Base-by-base conservation (phyloP, 2,113 vertebrate genomes). In the Planiliza haematocheilus region DNA sequence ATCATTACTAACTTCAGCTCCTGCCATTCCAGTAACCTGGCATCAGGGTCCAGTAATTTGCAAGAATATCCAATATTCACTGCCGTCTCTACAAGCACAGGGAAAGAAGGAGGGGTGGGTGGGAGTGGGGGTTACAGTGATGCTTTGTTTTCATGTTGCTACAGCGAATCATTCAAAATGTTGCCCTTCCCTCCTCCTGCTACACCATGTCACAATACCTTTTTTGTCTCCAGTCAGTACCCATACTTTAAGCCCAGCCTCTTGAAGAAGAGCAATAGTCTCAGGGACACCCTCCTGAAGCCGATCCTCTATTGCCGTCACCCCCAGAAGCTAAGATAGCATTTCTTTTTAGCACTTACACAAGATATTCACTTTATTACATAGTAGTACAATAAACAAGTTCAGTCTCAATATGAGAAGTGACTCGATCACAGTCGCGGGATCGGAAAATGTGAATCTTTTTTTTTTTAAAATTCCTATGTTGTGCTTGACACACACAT, bases 181-280 rank as follows among this genome's bases (percentile, higher is more conserved):
- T 16, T 41, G 0, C 20, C 24, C 42, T 39, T 24, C 17, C 8
- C 2, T 9, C 20, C 4, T 4, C 1, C 16, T 41, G 8, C 14
- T 17, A 16, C 21, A 7, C 7, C 14, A 11, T 52, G 11, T 53
- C 16, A 64, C 8, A 37, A 38, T 86, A 98, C 97, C 97, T 95
- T 94, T 95, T 88, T 99, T 99, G 90, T 99, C 98, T 82, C 98
- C 97, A 0, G 97, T 99, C 52, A 99, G 91, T 49, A 99, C 94
- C 97, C 98, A 99, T 18, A 99, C 91, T 90, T 96, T 97, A 46
- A 99, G 86, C 39, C 95, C 95, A 16, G 94, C 95, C 60, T 93
- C 84, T 85, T 93, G 93, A 60, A 99, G 93, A n/a, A 93, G 83
- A 38, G 91, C 78, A 81, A 99, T 98, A 45, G 97, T 98, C 74